Base-by-base conservation (phyloP, 2,888 invertebrate species). In the Cistogaster globosa region DNA sequence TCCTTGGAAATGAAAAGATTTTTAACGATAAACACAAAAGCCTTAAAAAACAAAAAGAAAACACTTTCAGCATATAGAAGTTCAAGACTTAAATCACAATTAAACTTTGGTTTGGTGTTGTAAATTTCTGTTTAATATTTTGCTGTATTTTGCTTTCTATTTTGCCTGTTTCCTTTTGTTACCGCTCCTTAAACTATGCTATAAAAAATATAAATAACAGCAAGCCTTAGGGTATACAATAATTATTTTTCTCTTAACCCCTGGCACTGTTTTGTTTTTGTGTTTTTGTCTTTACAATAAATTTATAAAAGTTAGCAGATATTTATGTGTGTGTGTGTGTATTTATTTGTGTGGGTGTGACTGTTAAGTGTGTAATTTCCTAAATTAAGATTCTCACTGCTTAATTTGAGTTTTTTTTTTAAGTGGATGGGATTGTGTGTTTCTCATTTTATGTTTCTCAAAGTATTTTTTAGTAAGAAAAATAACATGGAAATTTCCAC, bases 401-500 rank as follows among this genome's bases (percentile, higher is more conserved):
- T 42, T 18, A 45, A 12, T 67, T 58, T n/a, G 22, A 48, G 20
- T 57, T 69, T 20, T 20, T 26, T 5, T 7, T 51, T 20, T 26
- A 22, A 42, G 12, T 38, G 58, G 18, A 7, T 9, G 11, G 58
- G 26, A 48, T 42, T 42, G 55, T 51, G 5, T 58, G 16, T 14
- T 48, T 48, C 14, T 12, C 16, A 1, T 48, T 48, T 48, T 48
- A 14, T 48, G 45, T 63, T 60, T 48, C 69, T 62, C 20, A 16
- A 8, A 63, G 62, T 57, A 48, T 26, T 48, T 60, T 60, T 45
- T 67, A 11, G 18, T n/a, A n/a, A 18, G 11, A 11, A 55, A 79
- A 87, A 87, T 88, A 89, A 89, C 87, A 88, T 88, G 88, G 88
- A 89, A 90, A 90, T 90, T 90, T 90, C 88, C 90, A 90, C 90